These are phyloP conservation scores for Trematomus loennbergii DNA, from an alignment of 2,113 vertebrate species.

Conservation along the genomic window DNA sequence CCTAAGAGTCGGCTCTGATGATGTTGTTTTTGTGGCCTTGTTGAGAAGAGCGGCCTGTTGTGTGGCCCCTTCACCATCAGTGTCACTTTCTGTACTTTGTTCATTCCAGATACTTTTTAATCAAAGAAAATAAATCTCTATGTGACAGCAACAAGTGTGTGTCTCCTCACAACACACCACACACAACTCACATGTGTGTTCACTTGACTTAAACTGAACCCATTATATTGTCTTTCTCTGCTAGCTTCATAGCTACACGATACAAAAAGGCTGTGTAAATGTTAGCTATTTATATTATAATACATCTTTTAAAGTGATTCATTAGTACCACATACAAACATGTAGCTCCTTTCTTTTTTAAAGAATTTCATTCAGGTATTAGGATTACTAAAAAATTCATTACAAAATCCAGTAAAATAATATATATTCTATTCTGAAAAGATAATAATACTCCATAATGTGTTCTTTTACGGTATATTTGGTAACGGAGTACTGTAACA, in stretches of 20 bases:
- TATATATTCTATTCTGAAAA: no score
- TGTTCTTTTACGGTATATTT: no score
- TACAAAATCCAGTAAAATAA: no score
- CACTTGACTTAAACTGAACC: neutral
- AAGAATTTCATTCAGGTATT: neutral
- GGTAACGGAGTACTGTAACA: no score
- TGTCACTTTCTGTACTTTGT: conserved; percentile 60
- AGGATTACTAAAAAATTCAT: neutral
- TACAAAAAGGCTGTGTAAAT: neutral
- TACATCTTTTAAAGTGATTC: neutral
- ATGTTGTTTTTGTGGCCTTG: conserved; percentile 77
- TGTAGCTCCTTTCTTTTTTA: no score
- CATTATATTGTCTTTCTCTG: neutral
- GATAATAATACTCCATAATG: no score
- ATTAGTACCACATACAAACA: neutral
- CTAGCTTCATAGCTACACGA: neutral
- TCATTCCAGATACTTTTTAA: conserved; percentile 65
- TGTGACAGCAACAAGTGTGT: conserved; percentile 28
- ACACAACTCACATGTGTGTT: neutral
- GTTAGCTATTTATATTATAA: neutral
- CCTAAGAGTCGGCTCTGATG: conserved; percentile 31
- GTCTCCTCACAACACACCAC: conserved; percentile 3
- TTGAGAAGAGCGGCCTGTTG: conserved; percentile 44
- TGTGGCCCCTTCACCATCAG: conserved; percentile 41
- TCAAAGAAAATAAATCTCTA: conserved; percentile 68